Conservation (phyloP, 1,140 invertebrate species). For the Glomeris maerens region DNA sequence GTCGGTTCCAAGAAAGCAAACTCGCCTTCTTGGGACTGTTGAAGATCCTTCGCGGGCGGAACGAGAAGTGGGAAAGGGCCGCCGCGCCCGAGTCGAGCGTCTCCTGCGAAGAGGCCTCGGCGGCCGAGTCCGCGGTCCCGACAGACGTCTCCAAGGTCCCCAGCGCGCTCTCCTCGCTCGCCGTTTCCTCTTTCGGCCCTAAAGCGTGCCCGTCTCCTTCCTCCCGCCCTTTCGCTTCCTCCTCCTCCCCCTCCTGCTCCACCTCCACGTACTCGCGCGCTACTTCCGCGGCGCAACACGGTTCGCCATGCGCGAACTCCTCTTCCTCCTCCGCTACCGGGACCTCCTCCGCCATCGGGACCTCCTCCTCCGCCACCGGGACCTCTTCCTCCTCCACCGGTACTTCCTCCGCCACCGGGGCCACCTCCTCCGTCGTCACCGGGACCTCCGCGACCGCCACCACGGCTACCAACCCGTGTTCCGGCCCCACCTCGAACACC, state of each 20-base stretch:
- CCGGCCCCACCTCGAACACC: background rate
- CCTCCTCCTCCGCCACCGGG: background rate
- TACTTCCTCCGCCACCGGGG: slow-evolving; percentile 11
- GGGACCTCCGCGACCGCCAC: background rate
- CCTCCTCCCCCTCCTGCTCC: slow-evolving; percentile 6
- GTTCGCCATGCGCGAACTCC: no score
- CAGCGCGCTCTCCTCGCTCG: background rate
- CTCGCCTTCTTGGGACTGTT: slow-evolving; percentile 23
- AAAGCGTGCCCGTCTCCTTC: slow-evolving; percentile 5
- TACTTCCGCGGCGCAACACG: background rate
- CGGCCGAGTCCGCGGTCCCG: slow-evolving; percentile 3
- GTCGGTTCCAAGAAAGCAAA: background rate
- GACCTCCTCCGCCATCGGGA: slow-evolving; percentile 11
- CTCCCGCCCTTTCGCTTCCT: slow-evolving; percentile 8
- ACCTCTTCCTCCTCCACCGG: slow-evolving; percentile 7
- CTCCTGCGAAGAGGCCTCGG: background rate
- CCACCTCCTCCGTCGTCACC: background rate
- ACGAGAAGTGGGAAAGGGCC: background rate
- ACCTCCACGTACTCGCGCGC: background rate
- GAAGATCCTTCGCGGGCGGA: slow-evolving; percentile 22
- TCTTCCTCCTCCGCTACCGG: slow-evolving; percentile 7
- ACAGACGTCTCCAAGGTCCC: background rate
- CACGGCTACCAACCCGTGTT: background rate
- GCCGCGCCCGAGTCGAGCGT: slow-evolving; percentile 2
- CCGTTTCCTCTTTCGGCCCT: background rate